Base-by-base conservation (phyloP, 2,888 invertebrate genomes). In the Catocala nupta region DNA sequence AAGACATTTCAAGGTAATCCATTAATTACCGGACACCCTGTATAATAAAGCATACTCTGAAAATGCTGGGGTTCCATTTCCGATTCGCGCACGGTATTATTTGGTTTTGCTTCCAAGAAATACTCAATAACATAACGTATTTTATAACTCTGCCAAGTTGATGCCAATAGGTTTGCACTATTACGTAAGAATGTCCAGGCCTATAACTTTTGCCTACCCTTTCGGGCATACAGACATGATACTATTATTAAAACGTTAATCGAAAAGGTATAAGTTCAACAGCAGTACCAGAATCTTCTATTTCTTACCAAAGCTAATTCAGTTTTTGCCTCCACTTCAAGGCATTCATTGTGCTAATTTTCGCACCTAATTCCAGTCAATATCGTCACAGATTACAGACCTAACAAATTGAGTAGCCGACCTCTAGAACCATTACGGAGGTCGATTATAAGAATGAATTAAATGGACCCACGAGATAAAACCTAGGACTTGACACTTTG, bases 361-460 rank as follows among this genome's bases (percentile, higher is more conserved):
- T 51, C 55, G 48, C 77, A 73, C 70, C 74, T 67, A 77, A 77
- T 73, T 77, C 59, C 43, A 63, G 70, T 63, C 65, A 70, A 71
- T 77, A 64, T 65, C 65, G 62, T 71, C 62, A 71, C 59, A 70
- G 75, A 77, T 75, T 68, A 74, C 25, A 49, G 65, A 47, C 54
- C 45, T 71, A 64, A 74, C 67, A 70, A 76, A 76, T 75, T 71
- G 67, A 65, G 64, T 65, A 49, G 55, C 25, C 63, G 72, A 68
- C 73, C 73, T 65, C 48, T 58, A 13, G 33, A 55, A 63, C 68
- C 63, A 65, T 70, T 72, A 70, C 61, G 47, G 62, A 55, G 61
- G 64, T 68, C 70, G 54, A 72, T 68, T 72, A 67, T 59, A 70
- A 58, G 72, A 76, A 76, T 78, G 62, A 70, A 68, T 70, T 71